phyloP scores from a whole-genome alignment of 2,797 vertebrate genomes.

The Bradypodion ventrale region DNA sequence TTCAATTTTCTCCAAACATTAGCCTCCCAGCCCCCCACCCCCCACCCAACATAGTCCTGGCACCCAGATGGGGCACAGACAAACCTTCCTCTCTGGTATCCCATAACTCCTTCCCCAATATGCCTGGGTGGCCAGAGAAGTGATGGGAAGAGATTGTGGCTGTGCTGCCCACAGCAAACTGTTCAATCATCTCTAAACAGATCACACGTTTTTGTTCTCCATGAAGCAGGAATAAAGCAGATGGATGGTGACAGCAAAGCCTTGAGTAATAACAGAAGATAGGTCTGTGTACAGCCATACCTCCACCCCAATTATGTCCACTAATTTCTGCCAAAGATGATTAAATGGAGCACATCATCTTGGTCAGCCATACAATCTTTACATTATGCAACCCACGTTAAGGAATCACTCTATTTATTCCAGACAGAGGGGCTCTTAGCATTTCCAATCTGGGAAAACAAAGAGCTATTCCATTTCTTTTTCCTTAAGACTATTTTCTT shows the following conservation, averaged over 20 bases:
- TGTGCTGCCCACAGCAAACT: conserved; percentile 7
- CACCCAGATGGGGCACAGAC: conserved; percentile 15
- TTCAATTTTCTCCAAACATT: background rate
- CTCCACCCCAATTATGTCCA: background rate
- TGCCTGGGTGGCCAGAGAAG: conserved; percentile 17
- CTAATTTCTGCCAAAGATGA: background rate
- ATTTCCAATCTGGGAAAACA: background rate
- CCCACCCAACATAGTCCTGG: background rate
- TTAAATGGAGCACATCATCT: background rate
- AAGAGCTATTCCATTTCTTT: background rate
- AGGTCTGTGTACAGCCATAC: background rate
- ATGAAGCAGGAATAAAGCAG: conserved; percentile 18
- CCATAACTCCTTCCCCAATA: background rate
- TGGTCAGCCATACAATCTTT: background rate
- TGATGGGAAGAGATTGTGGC: background rate
- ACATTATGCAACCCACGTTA: background rate
- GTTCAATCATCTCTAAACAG: conserved; percentile 28
- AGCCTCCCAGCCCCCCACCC: background rate
- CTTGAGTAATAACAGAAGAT: background rate
- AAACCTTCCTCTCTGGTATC: conserved; percentile 1
- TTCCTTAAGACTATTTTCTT: background rate
- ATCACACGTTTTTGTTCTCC: conserved; percentile 21
- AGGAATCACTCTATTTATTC: background rate
- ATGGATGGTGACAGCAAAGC: background rate
- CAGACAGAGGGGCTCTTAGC: background rate